Evolutionary conservation across 2,888 invertebrate species (phyloP), one percentile per base, ranked within the genome.

Genomic region (Parthenolecanium corni): DNA sequence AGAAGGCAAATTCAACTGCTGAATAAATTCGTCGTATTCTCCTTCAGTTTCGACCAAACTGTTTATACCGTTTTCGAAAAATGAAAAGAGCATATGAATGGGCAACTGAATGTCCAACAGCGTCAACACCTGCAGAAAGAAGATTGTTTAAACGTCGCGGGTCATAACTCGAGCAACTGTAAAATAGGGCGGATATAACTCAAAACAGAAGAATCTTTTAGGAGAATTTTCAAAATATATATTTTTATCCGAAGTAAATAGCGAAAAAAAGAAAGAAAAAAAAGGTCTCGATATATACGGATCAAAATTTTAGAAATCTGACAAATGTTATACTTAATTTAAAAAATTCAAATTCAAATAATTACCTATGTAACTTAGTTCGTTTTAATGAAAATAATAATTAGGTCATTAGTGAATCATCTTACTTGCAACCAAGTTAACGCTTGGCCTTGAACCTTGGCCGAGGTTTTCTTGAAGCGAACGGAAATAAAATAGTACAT

Each of bases 401-500:
- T 31, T 31, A 31, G 31, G 9, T 21, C 42, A 44, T 3, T 57
- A 57, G 21, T 20, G 12, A 46, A 46, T 31, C 5, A 9, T 42
- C 64, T 68, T 72, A 84, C 85, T 78, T 89, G 88, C 40, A 93
- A 78, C 92, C 92, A 93, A 71, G 87, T 84, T 14, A 93, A 75
- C 1, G 91, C 91, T 69, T 92, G 91, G 70, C 90, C 82, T 72
- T 92, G 91, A 0, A 88, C 85, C 71, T 85, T 85, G 0, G 89
- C 84, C 1, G 83, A 82, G 1, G 89, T 85, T 71, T 80, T 83
- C 71, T 79, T 84, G 71, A 96, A 94, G 57, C 92, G 80, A 62
- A 85, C 82, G 1, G 85, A 84, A 40, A 97, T 88, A 74, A 98
- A 98, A 71, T 89, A 86, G 74, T 95, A 98, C 81, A 97, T 85